Base-by-base conservation (phyloP, 2,113 vertebrate genomes). In the Oncorhynchus mykiss region DNA sequence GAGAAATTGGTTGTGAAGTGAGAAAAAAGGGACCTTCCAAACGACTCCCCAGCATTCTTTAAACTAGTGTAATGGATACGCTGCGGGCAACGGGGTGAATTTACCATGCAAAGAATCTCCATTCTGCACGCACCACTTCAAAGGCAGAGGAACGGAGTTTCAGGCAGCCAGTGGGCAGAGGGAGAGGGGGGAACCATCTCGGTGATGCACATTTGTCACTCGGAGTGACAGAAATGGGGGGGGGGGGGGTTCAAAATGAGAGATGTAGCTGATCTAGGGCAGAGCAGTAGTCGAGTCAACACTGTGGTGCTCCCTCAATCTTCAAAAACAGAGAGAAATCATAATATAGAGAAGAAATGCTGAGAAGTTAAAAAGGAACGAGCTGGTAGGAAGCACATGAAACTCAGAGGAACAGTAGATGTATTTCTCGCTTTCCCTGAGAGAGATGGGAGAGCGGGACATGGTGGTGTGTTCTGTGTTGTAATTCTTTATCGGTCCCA, bases 61-160 rank as follows among this genome's bases (percentile, higher is more conserved):
- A 93, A 92, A 93, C 90, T 93, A 90, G 91, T 91, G 91, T 91
- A 93, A 93, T 93, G 90, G 92, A 93, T 90, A 93, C 80, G 92
- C 92, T 92, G 89, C 88, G 72, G 90, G 91, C 91, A 84, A 89
- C 89, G 78, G 86, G 39, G 91, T 79, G 87, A 92, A 92, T 92
- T 91, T 89, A 94, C 93, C 91, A 93, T 90, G 92, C 90, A 92
- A 92, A 92, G 90, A 93, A 92, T 89, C 87, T 90, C 84, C 84
- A 92, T 93, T 94, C 93, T 90, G 90, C 88, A 93, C 82, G 85
- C 83, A 81, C 82, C 82, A 93, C 92, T 93, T 95, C 91, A 94
- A 90, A 93, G 87, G 70, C 49, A 65, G 87, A 86, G 90, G 87
- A 92, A 90, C 86, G 67, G 87, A 87, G 89, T 92, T 88, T 86